Conservation (phyloP, 2,888 invertebrate species). For the Acanthosepion pharaonis region DNA sequence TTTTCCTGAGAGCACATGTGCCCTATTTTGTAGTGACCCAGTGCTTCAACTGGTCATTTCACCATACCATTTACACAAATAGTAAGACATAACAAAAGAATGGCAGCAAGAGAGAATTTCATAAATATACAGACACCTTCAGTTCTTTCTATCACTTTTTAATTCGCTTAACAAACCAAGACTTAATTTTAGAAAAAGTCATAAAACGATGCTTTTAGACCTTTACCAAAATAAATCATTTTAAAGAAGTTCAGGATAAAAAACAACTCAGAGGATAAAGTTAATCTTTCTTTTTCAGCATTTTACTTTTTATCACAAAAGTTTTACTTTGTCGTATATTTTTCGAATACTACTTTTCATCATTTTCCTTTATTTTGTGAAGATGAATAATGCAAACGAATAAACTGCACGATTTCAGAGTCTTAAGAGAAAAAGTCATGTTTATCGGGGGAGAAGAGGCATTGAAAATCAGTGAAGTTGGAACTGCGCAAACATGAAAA, state of each 20-base stretch:
- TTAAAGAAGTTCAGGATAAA: not conserved
- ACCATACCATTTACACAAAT: not conserved
- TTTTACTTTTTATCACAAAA: not conserved
- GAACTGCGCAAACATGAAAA: not conserved
- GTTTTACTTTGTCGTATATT: not conserved
- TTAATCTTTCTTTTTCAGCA: not conserved
- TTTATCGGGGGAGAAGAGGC: not conserved
- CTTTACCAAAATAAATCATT: not conserved
- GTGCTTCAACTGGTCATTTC: not conserved
- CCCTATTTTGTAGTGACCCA: not conserved
- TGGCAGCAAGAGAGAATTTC: not conserved
- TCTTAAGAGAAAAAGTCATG: not conserved
- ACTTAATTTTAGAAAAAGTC: not conserved
- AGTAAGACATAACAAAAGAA: not conserved
- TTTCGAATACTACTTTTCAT: not conserved
- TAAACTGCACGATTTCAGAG: not conserved
- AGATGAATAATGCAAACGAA: not conserved
- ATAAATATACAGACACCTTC: not conserved
- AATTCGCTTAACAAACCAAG: not conserved
- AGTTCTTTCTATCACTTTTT: not conserved
- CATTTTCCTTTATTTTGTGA: not conserved
- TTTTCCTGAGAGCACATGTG: not conserved
- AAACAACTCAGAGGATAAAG: not conserved
- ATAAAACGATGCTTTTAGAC: not conserved
- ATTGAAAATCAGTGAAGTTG: not conserved